These are phyloP conservation scores for Tupaia tana DNA, from an alignment of 2,113 vertebrate genomes.

Conservation along the genomic window DNA sequence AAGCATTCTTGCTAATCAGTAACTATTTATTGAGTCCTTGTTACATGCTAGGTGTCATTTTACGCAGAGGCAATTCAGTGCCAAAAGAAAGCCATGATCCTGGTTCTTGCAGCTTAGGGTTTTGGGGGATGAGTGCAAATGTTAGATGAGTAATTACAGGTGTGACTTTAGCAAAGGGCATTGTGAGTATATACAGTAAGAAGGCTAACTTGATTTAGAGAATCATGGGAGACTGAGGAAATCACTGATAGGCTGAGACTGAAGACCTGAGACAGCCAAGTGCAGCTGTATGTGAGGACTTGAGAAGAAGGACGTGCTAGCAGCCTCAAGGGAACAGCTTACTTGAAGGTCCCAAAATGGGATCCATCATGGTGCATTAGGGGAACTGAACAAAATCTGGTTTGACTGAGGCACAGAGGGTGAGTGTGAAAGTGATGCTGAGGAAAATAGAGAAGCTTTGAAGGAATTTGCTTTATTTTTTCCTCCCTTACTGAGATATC, in stretches of 20 bases:
- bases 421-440: not conserved
- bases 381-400: not conserved
- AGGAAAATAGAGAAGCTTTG: not conserved
- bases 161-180: slow-evolving; percentile 25
- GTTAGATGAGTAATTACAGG: not conserved
- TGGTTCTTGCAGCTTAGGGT: slow-evolving; percentile 30
- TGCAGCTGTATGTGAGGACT: not conserved
- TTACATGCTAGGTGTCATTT: not conserved
- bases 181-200: not conserved
- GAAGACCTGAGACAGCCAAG: not conserved
- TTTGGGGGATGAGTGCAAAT: not conserved
- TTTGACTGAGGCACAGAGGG: not conserved
- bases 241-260: not conserved
- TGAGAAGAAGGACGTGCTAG: not conserved
- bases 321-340: not conserved
- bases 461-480: not conserved
- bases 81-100: not conserved
- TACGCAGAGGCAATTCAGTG: slow-evolving; percentile 24
- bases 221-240: not conserved
- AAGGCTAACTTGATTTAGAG: not conserved
- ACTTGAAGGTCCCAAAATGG: not conserved
- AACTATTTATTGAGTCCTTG: not conserved
- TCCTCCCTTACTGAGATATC: not conserved
- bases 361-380: not conserved
- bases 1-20: not conserved